Evolutionary conservation across 2,113 vertebrate genomes (phyloP).

Genomic region (Sceloporus undulatus): DNA sequence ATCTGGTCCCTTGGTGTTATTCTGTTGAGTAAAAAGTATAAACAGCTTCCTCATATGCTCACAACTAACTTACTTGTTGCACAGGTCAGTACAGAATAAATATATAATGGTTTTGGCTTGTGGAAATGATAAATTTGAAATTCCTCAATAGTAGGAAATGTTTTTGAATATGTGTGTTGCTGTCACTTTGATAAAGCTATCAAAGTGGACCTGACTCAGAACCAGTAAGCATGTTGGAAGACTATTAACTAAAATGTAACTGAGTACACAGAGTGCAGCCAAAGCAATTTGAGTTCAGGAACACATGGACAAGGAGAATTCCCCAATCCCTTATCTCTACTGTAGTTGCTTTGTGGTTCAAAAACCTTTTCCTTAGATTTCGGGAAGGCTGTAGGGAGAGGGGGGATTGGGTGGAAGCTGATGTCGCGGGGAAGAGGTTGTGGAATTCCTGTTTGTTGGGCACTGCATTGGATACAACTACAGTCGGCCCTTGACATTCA

Average conservation of each 20-base stretch:
- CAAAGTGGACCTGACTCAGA: neutral
- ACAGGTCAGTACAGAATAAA: slow-evolving; percentile 83
- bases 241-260: neutral
- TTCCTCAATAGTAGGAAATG: neutral
- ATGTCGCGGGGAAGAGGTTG: neutral
- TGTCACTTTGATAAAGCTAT: neutral
- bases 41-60: slow-evolving; percentile 91
- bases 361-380: neutral
- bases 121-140: neutral
- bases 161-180: neutral
- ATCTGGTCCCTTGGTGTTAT: slow-evolving; percentile 92
- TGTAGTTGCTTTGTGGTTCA: neutral
- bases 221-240: neutral
- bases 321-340: neutral
- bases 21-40: slow-evolving; percentile 92
- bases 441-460: neutral
- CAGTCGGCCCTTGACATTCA: no score
- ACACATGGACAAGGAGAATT: neutral
- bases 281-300: neutral
- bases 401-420: neutral
- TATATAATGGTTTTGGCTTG: neutral
- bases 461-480: neutral
- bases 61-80: slow-evolving; percentile 91
- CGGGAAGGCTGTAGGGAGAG: neutral
- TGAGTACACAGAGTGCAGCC: neutral